Conservation (phyloP, 2,113 vertebrate genomes). For the Ia io region DNA sequence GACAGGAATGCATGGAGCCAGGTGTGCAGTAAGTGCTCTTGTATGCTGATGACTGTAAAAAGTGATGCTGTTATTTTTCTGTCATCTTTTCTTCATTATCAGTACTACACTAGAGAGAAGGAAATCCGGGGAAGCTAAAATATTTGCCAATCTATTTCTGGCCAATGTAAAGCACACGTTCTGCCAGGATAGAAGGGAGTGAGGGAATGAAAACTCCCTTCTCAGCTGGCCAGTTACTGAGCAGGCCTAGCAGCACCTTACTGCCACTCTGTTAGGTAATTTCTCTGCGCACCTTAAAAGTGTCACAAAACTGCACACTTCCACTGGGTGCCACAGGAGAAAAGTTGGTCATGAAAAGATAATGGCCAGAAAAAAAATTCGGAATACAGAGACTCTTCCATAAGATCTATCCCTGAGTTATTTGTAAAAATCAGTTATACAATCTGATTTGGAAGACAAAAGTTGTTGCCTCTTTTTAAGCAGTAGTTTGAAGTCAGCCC, state of each 20-base stretch:
- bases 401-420: constrained; percentile 57
- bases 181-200: neutral
- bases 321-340: neutral
- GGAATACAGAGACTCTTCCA: constrained; percentile 70
- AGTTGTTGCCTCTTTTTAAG: constrained; percentile 36
- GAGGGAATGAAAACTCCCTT: neutral
- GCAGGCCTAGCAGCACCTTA: rapidly evolving
- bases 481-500: constrained; percentile 63
- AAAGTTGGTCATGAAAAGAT: constrained; percentile 60
- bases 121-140: neutral
- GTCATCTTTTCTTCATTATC: neutral
- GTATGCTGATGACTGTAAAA: too few species aligned
- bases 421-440: neutral
- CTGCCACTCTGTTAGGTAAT: neutral
- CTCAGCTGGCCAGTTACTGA: neutral
- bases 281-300: neutral
- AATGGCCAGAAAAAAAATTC: constrained; percentile 57
- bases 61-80: neutral
- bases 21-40: neutral
- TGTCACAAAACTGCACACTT: neutral
- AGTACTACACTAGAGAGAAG: neutral
- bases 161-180: neutral
- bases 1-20: neutral
- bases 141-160: neutral
- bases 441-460: constrained; percentile 49